These are phyloP conservation scores for Torymus texanus DNA, from an alignment of 2,888 invertebrate species.

Conservation along the genomic window DNA sequence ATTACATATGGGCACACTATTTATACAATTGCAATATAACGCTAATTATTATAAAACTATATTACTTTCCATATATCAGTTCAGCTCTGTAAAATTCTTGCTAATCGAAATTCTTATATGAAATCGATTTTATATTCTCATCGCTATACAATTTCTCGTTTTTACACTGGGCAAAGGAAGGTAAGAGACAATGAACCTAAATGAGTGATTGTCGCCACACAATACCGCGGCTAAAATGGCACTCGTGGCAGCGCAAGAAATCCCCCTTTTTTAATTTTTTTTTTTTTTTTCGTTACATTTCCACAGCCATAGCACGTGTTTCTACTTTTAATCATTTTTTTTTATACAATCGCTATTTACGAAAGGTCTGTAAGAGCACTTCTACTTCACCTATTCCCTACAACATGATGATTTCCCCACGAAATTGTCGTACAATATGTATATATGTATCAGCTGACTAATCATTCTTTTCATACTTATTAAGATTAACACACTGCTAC, in stretches of 20 bases:
- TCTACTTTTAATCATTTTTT: constrained; percentile 15
- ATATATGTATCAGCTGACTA: neutral
- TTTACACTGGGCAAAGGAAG: constrained; percentile 12
- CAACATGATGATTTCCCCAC: constrained; percentile 20
- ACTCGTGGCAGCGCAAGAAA: constrained; percentile 50
- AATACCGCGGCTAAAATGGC: constrained; percentile 54
- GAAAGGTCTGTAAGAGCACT: constrained; percentile 9
- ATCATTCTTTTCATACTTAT: constrained; percentile 7
- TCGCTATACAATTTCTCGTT: constrained; percentile 3
- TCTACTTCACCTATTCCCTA: constrained; percentile 17
- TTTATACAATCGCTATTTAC: constrained; percentile 17
- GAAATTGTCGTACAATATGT: neutral
- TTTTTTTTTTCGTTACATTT: constrained; percentile 47
- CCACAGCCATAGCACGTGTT: constrained; percentile 56
- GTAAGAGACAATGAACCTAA: constrained; percentile 11
- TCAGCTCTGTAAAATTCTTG: no score
- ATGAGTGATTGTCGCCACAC: constrained; percentile 37
- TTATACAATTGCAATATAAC: no score
- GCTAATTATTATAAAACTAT: no score
- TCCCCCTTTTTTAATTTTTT: constrained; percentile 33
- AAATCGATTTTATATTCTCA: constrained; percentile 16
- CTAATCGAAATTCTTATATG: neutral
- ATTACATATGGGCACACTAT: no score
- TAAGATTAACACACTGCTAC: neutral
- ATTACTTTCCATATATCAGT: no score